A percentile compares a stretch with the other conserved stretches of the same genome.
Evolutionary conservation across 2,888 invertebrate genomes (phyloP).

Genomic region (Smittia aterrima): DNA sequence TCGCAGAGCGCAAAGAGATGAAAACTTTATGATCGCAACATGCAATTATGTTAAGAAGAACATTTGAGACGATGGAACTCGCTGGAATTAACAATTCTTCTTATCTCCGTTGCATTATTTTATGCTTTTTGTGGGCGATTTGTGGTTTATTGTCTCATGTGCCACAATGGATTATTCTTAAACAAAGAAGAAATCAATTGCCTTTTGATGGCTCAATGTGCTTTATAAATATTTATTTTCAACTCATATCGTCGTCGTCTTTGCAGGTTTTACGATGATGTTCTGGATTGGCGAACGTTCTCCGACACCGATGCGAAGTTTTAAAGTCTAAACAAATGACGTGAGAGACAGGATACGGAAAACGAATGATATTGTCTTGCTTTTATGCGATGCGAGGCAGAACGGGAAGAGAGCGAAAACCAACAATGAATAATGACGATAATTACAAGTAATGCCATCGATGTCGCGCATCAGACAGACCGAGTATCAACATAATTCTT

Average conservation of each 20-base stretch:
- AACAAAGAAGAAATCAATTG: conserved; percentile 25
- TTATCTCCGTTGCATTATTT: conserved; percentile 19
- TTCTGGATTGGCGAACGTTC: background rate
- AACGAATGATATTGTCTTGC: background rate
- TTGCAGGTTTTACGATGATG: background rate
- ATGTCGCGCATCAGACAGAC: conserved; percentile 22
- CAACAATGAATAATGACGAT: conserved; percentile 25
- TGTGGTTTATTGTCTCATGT: conserved; percentile 6
- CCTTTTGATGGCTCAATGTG: background rate
- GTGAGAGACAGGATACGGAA: conserved; percentile 12
- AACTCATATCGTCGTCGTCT: background rate
- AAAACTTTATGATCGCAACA: background rate
- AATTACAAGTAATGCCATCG: conserved; percentile 17
- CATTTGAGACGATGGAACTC: background rate
- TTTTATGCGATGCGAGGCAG: background rate
- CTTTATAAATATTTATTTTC: conserved; percentile 1
- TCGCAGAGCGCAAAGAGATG: background rate
- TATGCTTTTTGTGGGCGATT: conserved; percentile 22
- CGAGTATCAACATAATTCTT: conserved; percentile 1
- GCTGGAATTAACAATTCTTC: background rate
- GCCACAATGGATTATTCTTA: background rate
- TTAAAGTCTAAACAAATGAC: background rate
- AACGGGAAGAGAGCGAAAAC: background rate
- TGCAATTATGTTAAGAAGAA: conserved; percentile 12
- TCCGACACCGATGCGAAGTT: conserved; percentile 5